Evolutionary conservation across 2,888 invertebrate genomes (phyloP).

Genomic region (Ectemnius cavifrons): DNA sequence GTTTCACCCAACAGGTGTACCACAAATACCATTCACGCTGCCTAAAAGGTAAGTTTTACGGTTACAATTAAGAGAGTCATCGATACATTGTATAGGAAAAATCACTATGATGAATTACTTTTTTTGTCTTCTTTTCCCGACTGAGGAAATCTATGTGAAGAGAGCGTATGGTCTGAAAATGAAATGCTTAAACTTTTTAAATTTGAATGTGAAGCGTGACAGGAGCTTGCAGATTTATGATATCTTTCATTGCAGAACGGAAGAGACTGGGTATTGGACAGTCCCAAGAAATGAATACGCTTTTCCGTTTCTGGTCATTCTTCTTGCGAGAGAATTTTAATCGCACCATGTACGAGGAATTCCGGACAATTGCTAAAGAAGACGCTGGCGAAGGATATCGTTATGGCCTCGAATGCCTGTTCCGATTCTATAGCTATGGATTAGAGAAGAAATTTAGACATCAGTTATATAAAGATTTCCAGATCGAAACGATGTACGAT

Average conservation of each 20-base stretch:
- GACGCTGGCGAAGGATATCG: conserved; percentile 95
- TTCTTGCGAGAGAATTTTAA: conserved; percentile 99
- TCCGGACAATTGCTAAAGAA: conserved; percentile 93
- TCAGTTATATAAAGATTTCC: conserved; percentile 97
- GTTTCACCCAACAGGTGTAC: conserved; percentile 98
- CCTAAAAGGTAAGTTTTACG: conserved; percentile 85
- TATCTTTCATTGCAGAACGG: conserved; percentile 84
- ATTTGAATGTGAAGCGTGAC: background rate
- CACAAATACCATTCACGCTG: conserved; percentile 97
- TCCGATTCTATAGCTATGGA: conserved; percentile 99
- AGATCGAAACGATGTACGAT: conserved; percentile 93
- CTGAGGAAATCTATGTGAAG: conserved; percentile 68
- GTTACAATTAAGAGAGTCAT: background rate
- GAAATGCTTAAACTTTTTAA: background rate
- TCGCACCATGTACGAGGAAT: conserved; percentile 98
- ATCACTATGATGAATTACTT: conserved; percentile 65
- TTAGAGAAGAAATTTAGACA: conserved; percentile 96
- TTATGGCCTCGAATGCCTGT: conserved; percentile 91
- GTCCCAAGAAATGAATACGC: conserved; percentile 99
- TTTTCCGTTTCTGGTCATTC: conserved; percentile 99
- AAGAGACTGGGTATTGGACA: conserved; percentile 95
- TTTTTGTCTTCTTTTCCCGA: conserved; percentile 77
- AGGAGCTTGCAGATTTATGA: too few species aligned
- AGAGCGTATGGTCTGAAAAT: conserved; percentile 67
- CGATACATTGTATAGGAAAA: background rate